Conservation (phyloP, 2,797 vertebrate genomes). For the Cuniculus paca region DNA sequence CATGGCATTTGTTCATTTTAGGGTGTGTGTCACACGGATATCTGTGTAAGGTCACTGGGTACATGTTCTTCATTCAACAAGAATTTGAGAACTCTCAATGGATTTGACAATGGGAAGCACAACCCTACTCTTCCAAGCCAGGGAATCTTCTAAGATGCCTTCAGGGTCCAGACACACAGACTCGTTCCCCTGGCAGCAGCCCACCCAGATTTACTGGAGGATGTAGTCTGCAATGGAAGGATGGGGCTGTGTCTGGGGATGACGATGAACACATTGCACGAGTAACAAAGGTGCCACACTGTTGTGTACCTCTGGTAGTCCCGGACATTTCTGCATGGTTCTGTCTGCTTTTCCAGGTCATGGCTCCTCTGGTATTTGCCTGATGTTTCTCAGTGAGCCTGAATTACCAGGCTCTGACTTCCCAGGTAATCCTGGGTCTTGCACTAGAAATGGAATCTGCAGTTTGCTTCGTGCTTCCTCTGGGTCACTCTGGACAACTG, state of each 20-base stretch:
- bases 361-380: background rate
- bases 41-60: rapidly evolving
- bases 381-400: background rate
- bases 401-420: background rate
- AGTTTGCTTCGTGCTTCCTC: background rate
- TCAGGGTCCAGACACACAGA: background rate
- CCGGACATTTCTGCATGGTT: background rate
- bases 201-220: rapidly evolving
- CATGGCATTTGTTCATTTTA: background rate
- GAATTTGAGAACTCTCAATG: background rate
- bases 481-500: background rate
- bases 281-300: background rate
- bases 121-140: too few relatives aligned
- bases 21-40: rapidly evolving
- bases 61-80: rapidly evolving
- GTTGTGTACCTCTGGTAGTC: too few relatives aligned
- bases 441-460: background rate
- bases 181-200: background rate
- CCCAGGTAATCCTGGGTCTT: background rate
- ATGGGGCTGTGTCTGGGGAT: rapidly evolving
- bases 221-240: too few relatives aligned
- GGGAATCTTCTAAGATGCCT: rapidly evolving
- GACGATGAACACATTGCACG: rapidly evolving
- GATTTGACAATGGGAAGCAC: rapidly evolving
- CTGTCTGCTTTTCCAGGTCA: background rate